Conservation (phyloP, 2,888 invertebrate genomes). For the Leptinotarsa haldemani region DNA sequence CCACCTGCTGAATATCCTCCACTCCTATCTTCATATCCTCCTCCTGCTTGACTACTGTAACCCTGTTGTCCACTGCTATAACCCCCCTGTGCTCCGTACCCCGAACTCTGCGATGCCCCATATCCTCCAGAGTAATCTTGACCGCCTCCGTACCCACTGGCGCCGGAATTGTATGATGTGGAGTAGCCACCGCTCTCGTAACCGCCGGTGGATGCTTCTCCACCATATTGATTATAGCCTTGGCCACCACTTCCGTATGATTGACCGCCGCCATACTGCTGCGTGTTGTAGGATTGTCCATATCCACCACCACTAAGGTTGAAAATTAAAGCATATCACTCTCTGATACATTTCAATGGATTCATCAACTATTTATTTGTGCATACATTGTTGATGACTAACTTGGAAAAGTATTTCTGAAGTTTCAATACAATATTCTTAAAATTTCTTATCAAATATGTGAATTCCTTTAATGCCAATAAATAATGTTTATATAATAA, state of each 20-base stretch:
- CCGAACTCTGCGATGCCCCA: conserved; percentile 35
- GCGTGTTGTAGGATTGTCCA: conserved; percentile 49
- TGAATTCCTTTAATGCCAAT: too few relatives aligned
- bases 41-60: conserved; percentile 45
- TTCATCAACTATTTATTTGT: too few relatives aligned
- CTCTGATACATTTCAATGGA: too few relatives aligned
- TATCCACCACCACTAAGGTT: conserved; percentile 10
- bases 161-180: conserved; percentile 37
- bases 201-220: conserved; percentile 31
- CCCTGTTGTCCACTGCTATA: conserved; percentile 45
- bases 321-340: neutral
- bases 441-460: too few relatives aligned
- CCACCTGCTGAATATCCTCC: conserved; percentile 50
- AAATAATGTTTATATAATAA: too few relatives aligned
- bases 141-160: conserved; percentile 34
- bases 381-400: too few relatives aligned
- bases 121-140: conserved; percentile 42
- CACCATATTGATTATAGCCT: conserved; percentile 35
- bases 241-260: conserved; percentile 36
- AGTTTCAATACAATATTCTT: too few relatives aligned
- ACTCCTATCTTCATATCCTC: conserved; percentile 51
- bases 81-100: conserved; percentile 44
- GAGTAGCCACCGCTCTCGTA: conserved; percentile 45
- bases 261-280: conserved; percentile 44
- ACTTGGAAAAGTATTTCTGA: too few relatives aligned